These are phyloP conservation scores for Erebia ligea DNA, from an alignment of 2,888 invertebrate species.

Conservation along the genomic window DNA sequence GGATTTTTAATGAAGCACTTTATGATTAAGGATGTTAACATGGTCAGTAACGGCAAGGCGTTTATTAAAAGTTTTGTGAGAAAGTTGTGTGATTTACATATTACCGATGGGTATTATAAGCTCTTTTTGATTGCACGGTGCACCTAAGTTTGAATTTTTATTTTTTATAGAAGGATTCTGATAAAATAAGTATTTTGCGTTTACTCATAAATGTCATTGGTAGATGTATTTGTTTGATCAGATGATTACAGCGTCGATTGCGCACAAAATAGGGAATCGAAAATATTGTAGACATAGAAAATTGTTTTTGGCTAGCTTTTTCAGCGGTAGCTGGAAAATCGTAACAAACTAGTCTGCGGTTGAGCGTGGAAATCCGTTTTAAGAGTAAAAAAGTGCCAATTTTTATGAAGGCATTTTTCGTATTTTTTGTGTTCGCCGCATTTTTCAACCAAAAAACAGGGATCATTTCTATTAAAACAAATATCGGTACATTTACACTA, in stretches of 20 bases:
- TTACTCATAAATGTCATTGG: too few relatives aligned
- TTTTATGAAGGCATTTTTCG: conserved; percentile 31
- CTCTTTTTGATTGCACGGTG: conserved; percentile 9
- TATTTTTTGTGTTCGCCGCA: conserved; percentile 25
- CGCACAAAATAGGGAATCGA: background rate
- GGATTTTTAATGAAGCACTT: conserved; percentile 8
- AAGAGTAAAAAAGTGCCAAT: conserved; percentile 34
- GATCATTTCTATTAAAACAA: background rate
- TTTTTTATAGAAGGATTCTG: too few relatives aligned
- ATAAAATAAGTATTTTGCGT: too few relatives aligned
- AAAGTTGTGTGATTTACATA: conserved; percentile 20
- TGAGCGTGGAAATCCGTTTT: conserved; percentile 43
- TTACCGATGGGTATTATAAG: conserved; percentile 5
- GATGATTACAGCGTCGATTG: background rate
- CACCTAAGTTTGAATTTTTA: background rate
- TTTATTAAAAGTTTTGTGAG: conserved; percentile 19
- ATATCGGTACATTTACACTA: background rate
- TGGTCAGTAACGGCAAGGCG: conserved; percentile 7
- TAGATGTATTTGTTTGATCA: background rate
- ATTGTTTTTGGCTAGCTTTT: conserved; percentile 38
- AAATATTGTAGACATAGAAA: conserved; percentile 17
- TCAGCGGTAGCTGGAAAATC: conserved; percentile 39
- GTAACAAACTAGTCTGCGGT: conserved; percentile 44
- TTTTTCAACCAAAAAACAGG: conserved; percentile 9
- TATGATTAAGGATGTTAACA: background rate